Evolutionary conservation across 2,797 vertebrate genomes (phyloP), one percentile per base, ranked within the genome.

Genomic region (Alectoris magna): DNA sequence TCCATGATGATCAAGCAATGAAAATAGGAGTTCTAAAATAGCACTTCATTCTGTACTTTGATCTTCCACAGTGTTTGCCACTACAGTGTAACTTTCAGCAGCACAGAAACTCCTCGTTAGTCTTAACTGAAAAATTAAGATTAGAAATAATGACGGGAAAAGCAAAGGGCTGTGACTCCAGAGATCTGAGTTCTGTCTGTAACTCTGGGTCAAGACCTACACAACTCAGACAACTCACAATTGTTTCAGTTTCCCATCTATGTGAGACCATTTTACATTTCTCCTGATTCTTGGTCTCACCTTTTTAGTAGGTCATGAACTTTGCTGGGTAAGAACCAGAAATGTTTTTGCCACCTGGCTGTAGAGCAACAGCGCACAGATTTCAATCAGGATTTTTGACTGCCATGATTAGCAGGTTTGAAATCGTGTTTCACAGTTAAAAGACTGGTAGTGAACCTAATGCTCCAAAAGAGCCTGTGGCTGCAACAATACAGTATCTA

Each of bases 261-360:
- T 29, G 58, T 31, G 17, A 69, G 24, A 49, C 46, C 49, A 46
- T 2, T 6, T 6, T 17, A 41, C 5, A 24, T 67, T 72, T 83
- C 17, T 14, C n/a, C 24, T 69, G 46, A 62, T 29, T 39, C 31
- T 64, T 26, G 13, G 22, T n/a, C 38, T 18, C 56, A 9, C 27
- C 23, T 63, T 81, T 92, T 68, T 55, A 46, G 80, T 44, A 62
- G 22, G 48, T 58, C 24, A 63, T 9, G 4, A 73, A 67, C 56
- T 67, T 63, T 48, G 39, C 31, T 26, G 74, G 38, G 38, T 22
- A 71, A 70, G 51, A 81, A 24, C 2, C 26, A 34, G 18, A n/a
- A 56, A n/a, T 7, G n/a, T 1, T 78, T 85, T 59, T 60, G 55
- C 0, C 0, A 51, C 8, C 43, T 8, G 5, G 6, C 4, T 85